phyloP scores from a whole-genome alignment of 1,140 invertebrate genomes.

The Arion vulgaris region DNA sequence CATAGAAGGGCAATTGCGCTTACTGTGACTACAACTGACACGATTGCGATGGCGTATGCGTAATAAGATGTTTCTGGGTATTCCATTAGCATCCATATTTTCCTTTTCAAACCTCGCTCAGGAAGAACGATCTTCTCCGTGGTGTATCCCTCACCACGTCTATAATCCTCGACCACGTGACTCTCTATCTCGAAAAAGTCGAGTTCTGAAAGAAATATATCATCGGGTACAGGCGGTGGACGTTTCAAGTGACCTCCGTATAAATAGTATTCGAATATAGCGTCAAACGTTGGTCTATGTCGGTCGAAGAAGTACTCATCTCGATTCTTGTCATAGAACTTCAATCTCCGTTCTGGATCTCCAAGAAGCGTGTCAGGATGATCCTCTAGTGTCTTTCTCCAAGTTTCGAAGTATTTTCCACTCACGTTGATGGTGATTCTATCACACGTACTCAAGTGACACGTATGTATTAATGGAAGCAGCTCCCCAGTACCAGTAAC shows the following conservation, averaged over 20 bases:
- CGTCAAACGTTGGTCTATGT: conserved; percentile 72
- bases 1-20: conserved; percentile 71
- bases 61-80: conserved; percentile 70
- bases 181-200: conserved; percentile 72
- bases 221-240: conserved; percentile 69
- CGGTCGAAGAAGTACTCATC: conserved; percentile 73
- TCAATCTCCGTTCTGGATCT: conserved; percentile 72
- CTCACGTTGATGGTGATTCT: conserved; percentile 96
- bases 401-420: conserved; percentile 98
- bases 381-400: conserved; percentile 95
- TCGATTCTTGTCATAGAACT: conserved; percentile 68
- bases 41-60: conserved; percentile 69
- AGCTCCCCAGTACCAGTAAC: conserved; percentile 40
- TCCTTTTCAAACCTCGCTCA: conserved; percentile 59
- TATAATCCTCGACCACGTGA: conserved; percentile 68
- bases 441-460: conserved; percentile 66
- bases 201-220: conserved; percentile 70
- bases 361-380: conserved; percentile 98
- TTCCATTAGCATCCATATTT: conserved; percentile 72
- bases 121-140: conserved; percentile 65
- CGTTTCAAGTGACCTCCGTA: conserved; percentile 68
- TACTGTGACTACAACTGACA: conserved; percentile 70
- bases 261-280: conserved; percentile 72
- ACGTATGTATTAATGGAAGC: conserved; percentile 55
- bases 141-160: conserved; percentile 71